Evolutionary conservation across 2,797 vertebrate genomes (phyloP), one percentile per base, ranked within the genome.

Genomic region (Poecilia gillii): DNA sequence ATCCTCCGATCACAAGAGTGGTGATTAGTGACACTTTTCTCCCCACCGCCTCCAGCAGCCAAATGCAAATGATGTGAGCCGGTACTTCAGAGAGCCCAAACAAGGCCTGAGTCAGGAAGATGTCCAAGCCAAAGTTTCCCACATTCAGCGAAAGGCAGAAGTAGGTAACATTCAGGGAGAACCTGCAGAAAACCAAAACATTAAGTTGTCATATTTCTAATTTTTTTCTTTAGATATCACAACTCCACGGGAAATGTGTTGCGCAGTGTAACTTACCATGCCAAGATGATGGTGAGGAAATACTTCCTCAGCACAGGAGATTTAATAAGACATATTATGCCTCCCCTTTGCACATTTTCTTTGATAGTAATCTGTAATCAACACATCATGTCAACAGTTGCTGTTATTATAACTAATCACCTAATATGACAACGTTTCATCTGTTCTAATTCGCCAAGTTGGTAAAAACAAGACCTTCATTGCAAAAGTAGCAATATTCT

Each of bases 61-160:
- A 96, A 80, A 97, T 93, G 88, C 95, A 96, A 39, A 90, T 66
- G 31, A 93, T 8, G 3, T 96, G 95, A 28, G 94, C 94, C 0
- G 96, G 96, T 12, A 97, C 83, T 88, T 97, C 96, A 39, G 94
- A 93, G 0, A 92, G 75, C 55, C 97, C 97, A 0, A 98, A 98
- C 0, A 97, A 85, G 0, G 97, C 84, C 87, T 97, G 96, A 0
- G 96, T 97, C 91, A 98, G 85, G 85, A 97, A 97, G 92, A 97
- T 94, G 91, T 96, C 78, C 91, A 96, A 77, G 45, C 97, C 97
- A 20, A 97, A 97, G 74, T 92, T 95, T 0, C 95, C 96, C 45
- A 97, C 94, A 0, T 96, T 97, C 51, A 97, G 87, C 25, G 95
- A 90, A 39, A 98, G 85, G 46, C 96, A 96, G 0, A 89, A 97